Evolutionary conservation across 1,140 invertebrate genomes (phyloP).

Genomic region (Contarinia nasturtii): DNA sequence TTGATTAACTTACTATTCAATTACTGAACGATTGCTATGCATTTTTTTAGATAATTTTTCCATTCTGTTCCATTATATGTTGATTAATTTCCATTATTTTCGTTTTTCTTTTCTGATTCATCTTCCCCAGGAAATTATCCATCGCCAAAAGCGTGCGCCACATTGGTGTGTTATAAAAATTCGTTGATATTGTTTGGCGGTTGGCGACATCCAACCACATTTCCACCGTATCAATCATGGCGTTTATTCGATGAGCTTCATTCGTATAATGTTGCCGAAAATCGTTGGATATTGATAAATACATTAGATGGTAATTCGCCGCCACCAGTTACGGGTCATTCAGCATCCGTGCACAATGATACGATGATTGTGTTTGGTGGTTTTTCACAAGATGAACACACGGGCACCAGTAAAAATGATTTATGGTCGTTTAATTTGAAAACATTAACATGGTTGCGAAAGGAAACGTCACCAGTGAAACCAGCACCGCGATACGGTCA

Average conservation of each 20-base stretch:
- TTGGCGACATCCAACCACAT: conserved; percentile 84
- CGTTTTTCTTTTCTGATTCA: not conserved
- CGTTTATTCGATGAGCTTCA: conserved; percentile 86
- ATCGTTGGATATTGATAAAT: conserved; percentile 65
- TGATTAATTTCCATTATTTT: too few relatives aligned
- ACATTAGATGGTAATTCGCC: conserved; percentile 41
- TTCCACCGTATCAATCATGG: conserved; percentile 75
- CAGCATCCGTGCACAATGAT: conserved; percentile 71
- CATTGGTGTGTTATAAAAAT: conserved; percentile 70
- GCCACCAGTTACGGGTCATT: conserved; percentile 60
- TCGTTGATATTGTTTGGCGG: conserved; percentile 82
- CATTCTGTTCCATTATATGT: too few relatives aligned
- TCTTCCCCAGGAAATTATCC: conserved; percentile 46
- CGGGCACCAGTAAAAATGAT: conserved; percentile 52
- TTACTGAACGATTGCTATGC: too few relatives aligned
- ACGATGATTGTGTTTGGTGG: conserved; percentile 86
- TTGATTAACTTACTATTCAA: not conserved
- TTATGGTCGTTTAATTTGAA: conserved; percentile 75
- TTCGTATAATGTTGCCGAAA: conserved; percentile 63
- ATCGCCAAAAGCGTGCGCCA: conserved; percentile 86
- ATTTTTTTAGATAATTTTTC: too few relatives aligned
- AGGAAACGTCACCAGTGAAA: conserved; percentile 39
- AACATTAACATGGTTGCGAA: conserved; percentile 57
- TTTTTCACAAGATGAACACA: conserved; percentile 33
- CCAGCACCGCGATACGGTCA: conserved; percentile 77